These are phyloP conservation scores for Tolmerus cingulatus DNA, from an alignment of 2,888 invertebrate species.

Conservation along the genomic window DNA sequence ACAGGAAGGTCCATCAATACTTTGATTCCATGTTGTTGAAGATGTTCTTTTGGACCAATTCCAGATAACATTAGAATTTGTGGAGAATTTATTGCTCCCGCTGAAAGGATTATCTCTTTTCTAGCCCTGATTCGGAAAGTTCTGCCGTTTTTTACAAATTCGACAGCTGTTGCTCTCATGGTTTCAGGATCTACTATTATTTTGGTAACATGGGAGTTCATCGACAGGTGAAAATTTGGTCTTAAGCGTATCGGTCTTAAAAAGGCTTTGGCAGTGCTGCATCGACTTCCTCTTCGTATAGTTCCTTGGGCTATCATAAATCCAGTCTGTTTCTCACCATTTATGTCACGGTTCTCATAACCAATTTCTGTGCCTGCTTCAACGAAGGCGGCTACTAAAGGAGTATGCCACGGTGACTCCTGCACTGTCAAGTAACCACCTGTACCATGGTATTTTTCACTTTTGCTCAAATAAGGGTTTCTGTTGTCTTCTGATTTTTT, in stretches of 20 bases:
- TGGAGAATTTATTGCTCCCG: constrained; percentile 91
- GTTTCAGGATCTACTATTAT: constrained; percentile 77
- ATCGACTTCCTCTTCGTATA: constrained; percentile 78
- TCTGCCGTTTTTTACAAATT: constrained; percentile 78
- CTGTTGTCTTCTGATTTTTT: constrained; percentile 89
- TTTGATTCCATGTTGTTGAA: constrained; percentile 74
- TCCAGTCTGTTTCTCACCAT: constrained; percentile 80
- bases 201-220: constrained; percentile 81
- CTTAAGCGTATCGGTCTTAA: constrained; percentile 78
- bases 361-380: constrained; percentile 84
- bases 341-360: constrained; percentile 83
- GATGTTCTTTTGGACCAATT: constrained; percentile 76
- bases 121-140: constrained; percentile 75
- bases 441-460: constrained; percentile 71
- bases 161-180: constrained; percentile 81
- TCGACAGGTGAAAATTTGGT: constrained; percentile 80
- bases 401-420: constrained; percentile 85
- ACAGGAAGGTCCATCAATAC: constrained; percentile 79
- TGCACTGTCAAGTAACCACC: constrained; percentile 82
- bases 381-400: constrained; percentile 81
- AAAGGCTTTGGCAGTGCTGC: constrained; percentile 89
- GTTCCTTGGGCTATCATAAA: constrained; percentile 86
- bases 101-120: constrained; percentile 86
- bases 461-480: constrained; percentile 80
- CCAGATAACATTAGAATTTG: constrained; percentile 93